A percentile compares a stretch with the other conserved stretches of the same genome.
Conservation (phyloP, 2,888 invertebrate species). For the Leptinotarsa peninsularis region DNA sequence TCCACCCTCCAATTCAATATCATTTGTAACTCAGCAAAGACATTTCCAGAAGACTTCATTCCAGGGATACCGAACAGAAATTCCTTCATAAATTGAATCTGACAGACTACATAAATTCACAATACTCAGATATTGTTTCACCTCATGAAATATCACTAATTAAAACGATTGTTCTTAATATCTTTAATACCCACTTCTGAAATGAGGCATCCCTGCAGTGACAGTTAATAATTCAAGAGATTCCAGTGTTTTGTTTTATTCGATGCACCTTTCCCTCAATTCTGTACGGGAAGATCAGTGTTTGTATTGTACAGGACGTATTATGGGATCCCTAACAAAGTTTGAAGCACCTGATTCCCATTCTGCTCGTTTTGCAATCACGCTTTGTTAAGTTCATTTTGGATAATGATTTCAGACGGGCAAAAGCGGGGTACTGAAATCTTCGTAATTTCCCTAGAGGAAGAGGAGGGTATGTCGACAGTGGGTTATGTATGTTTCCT, state of each 20-base stretch:
- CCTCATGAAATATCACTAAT: conserved; percentile 2
- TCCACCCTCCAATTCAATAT: too few relatives aligned
- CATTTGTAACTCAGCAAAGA: too few relatives aligned
- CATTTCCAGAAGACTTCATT: too few relatives aligned
- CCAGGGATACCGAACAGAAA: too few relatives aligned
- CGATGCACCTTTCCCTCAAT: background rate
- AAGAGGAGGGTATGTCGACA: background rate
- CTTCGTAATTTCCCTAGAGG: conserved; percentile 14
- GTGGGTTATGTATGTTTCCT: conserved; percentile 9
- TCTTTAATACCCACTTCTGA: background rate
- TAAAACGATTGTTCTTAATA: background rate
- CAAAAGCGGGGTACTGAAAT: background rate
- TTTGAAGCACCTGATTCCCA: conserved; percentile 8
- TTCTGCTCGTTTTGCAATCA: background rate
- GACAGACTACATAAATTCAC: background rate
- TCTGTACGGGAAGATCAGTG: conserved; percentile 1
- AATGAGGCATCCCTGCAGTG: background rate
- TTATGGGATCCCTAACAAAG: background rate
- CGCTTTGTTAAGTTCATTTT: conserved; percentile 14
- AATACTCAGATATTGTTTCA: background rate
- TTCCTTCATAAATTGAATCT: too few relatives aligned
- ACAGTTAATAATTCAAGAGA: conserved; percentile 10
- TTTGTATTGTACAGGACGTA: conserved; percentile 11
- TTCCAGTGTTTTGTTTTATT: conserved; percentile 7
- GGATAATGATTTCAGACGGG: conserved; percentile 14